Percentiles rank a stretch among this genome's conserved stretches.
Evolutionary conservation across 2,113 vertebrate species (phyloP).

Genomic region (Vulpes lagopus): DNA sequence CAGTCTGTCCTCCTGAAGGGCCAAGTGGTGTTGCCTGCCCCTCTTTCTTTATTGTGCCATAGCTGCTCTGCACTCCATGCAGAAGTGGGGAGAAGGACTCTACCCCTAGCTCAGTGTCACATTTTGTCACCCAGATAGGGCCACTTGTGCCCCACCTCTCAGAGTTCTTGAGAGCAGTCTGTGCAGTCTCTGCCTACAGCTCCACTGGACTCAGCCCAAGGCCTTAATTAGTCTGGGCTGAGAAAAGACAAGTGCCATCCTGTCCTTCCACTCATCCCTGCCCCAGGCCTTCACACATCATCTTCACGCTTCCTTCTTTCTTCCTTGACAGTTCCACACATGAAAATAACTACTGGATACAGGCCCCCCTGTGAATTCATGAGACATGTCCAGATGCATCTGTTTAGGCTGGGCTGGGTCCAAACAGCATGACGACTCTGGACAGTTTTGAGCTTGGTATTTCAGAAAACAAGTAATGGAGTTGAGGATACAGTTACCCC

Average conservation of each 20-base stretch:
- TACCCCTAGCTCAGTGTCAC: background rate
- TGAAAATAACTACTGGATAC: background rate
- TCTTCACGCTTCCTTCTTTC: background rate
- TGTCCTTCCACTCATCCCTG: background rate
- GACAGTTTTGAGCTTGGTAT: background rate
- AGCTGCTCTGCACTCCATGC: background rate
- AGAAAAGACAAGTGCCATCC: background rate
- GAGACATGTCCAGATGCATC: background rate
- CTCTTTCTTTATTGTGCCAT: background rate
- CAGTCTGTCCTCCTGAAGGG: background rate
- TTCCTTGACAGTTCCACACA: background rate
- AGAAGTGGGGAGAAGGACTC: background rate
- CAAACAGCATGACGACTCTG: background rate
- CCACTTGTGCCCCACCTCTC: background rate
- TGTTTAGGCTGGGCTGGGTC: background rate
- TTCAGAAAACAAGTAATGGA: background rate
- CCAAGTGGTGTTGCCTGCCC: background rate
- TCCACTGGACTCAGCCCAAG: background rate
- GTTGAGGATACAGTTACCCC: background rate
- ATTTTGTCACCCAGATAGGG: background rate
- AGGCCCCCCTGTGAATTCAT: background rate
- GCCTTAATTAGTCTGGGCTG: background rate
- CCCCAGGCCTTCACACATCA: background rate
- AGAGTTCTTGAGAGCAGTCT: background rate
- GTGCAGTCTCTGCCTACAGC: background rate